Evolutionary conservation across 2,888 invertebrate genomes (phyloP).

Genomic region (Athetis lepigone): DNA sequence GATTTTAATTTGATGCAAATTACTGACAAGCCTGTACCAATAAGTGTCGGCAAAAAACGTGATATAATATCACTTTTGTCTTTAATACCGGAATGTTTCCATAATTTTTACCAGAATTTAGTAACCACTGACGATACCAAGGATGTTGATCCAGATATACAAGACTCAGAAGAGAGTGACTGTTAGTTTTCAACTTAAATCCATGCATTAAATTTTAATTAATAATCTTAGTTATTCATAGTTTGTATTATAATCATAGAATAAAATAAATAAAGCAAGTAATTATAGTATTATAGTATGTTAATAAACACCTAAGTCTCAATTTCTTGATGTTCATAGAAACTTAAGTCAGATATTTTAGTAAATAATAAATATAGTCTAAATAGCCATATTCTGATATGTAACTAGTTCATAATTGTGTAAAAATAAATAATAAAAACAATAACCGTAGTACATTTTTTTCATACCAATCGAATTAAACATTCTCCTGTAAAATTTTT

Average conservation of each 20-base stretch:
- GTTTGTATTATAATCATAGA: background rate
- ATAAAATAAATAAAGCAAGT: constrained; percentile 1
- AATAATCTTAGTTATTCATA: background rate
- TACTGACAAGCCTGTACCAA: no score
- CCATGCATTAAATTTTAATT: background rate
- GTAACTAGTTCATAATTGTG: background rate
- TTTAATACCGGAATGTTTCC: no score
- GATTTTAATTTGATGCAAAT: no score
- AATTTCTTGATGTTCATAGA: background rate
- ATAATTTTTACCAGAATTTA: no score
- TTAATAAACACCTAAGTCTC: no score
- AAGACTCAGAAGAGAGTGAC: background rate
- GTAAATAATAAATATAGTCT: background rate
- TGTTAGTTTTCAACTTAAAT: background rate
- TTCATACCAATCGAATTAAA: no score
- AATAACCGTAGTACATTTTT: no score
- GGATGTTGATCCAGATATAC: constrained; percentile 1
- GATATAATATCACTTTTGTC: no score
- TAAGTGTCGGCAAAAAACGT: no score
- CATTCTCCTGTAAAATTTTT: no score
- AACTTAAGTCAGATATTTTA: background rate
- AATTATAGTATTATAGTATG: no score
- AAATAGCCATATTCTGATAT: background rate
- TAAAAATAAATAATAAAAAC: no score
- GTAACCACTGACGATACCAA: background rate